Conservation (phyloP, 1,140 invertebrate species). For the Latrodectus geometricus region DNA sequence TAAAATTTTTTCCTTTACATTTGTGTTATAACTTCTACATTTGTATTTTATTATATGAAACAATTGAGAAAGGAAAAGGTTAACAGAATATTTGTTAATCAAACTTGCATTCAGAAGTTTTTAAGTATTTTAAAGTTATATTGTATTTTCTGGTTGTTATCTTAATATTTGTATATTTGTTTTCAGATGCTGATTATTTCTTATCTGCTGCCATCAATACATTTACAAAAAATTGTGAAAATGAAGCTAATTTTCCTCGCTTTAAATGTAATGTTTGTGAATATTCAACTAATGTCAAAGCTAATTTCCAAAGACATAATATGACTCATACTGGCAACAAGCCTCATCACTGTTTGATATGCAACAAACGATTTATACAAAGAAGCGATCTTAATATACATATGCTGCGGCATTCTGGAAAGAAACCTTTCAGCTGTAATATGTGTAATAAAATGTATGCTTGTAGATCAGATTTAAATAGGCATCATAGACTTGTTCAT, state of each 20-base stretch:
- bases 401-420: slow-evolving; percentile 88
- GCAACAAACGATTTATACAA: slow-evolving; percentile 38
- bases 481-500: not conserved
- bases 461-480: not conserved
- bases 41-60: too few relatives aligned
- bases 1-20: too few relatives aligned
- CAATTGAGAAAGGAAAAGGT: too few relatives aligned
- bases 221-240: not conserved
- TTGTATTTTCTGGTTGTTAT: too few relatives aligned
- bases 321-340: slow-evolving; percentile 19
- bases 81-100: too few relatives aligned
- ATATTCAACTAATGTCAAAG: not conserved
- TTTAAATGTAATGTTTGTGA: slow-evolving; percentile 1
- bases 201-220: not conserved
- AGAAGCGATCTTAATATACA: slow-evolving; percentile 42
- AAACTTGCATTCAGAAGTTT: too few relatives aligned
- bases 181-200: not conserved
- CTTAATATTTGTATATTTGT: not conserved
- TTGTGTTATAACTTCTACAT: too few relatives aligned
- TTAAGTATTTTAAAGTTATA: too few relatives aligned
- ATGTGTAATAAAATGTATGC: slow-evolving; percentile 65
- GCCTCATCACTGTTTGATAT: slow-evolving; percentile 20
- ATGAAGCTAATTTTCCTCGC: not conserved
- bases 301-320: slow-evolving; percentile 20
- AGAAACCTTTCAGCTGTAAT: slow-evolving; percentile 89